Evolutionary conservation across 1,140 invertebrate genomes (phyloP).

Genomic region (Frieseomelitta varia): DNA sequence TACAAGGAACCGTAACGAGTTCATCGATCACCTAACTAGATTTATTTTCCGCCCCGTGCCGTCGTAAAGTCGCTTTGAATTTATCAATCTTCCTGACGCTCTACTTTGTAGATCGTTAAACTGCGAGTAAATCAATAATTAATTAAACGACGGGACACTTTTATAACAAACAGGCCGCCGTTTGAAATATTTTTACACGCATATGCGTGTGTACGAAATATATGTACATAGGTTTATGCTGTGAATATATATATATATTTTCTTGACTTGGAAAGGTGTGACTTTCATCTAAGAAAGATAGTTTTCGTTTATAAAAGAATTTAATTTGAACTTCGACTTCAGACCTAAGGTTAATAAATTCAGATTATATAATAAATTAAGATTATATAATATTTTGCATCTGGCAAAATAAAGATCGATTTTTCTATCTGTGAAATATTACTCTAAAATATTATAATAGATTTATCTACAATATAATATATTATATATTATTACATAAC

Average conservation of each 20-base stretch:
- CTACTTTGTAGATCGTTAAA: not conserved
- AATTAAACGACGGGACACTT: not conserved
- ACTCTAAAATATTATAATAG: no score
- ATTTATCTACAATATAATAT: no score
- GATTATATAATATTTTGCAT: not conserved
- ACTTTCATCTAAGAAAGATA: not conserved
- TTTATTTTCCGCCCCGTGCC: constrained; percentile 19
- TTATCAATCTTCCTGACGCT: constrained; percentile 4
- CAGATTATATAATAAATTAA: not conserved
- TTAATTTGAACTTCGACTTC: not conserved
- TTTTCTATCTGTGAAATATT: not conserved
- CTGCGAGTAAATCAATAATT: not conserved
- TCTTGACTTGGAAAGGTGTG: no score
- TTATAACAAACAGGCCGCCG: not conserved
- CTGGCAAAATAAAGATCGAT: not conserved
- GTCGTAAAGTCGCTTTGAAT: constrained; percentile 10
- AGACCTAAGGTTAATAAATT: not conserved
- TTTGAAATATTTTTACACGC: not conserved
- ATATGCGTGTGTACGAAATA: no score
- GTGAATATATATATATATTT: no score
- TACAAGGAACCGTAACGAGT: constrained; percentile 25
- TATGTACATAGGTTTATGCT: no score
- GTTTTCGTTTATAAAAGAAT: not conserved
- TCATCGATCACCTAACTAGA: constrained; percentile 28
- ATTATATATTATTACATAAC: no score